These are phyloP conservation scores for Battus philenor DNA, from an alignment of 1,140 invertebrate genomes.

Conservation along the genomic window DNA sequence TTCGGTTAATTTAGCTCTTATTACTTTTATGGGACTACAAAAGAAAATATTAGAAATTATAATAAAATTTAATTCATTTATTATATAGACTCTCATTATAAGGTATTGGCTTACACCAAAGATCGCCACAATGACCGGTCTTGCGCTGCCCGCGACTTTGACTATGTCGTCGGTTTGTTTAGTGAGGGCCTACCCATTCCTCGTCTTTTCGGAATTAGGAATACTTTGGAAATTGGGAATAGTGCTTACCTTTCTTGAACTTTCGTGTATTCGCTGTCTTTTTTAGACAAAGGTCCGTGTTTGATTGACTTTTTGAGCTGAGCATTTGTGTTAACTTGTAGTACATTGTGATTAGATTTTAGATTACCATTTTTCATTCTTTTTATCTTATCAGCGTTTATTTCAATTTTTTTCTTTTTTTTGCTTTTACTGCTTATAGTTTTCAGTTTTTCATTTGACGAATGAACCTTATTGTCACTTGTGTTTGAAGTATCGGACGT, in stretches of 20 bases:
- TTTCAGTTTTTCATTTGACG: conserved; percentile 15
- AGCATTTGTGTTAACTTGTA: conserved; percentile 12
- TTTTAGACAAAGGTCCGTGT: conserved; percentile 16
- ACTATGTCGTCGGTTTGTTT: too few species aligned
- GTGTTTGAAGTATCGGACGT: conserved; percentile 43
- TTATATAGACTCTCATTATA: too few species aligned
- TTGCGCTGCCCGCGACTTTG: too few species aligned
- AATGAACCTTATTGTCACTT: conserved; percentile 26
- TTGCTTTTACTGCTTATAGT: conserved; percentile 8
- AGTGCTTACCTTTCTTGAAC: conserved; percentile 35
- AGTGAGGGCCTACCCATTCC: too few species aligned
- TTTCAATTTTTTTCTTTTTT: conserved; percentile 7
- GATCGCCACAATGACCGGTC: too few species aligned
- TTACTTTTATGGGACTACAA: conserved; percentile 55
- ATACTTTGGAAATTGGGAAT: background rate
- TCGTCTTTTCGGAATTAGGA: too few species aligned
- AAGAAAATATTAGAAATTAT: conserved; percentile 16
- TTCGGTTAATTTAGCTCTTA: conserved; percentile 63
- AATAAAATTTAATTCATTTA: too few species aligned
- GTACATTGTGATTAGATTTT: conserved; percentile 2
- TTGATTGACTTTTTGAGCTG: conserved; percentile 15
- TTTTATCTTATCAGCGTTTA: conserved; percentile 4
- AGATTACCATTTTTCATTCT: background rate
- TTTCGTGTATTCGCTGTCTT: conserved; percentile 18
- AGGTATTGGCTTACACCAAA: too few species aligned